Percentiles rank a stretch among this genome's conserved stretches.
Evolutionary conservation across 2,888 invertebrate species (phyloP).

Genomic region (Mycogona germanica): DNA sequence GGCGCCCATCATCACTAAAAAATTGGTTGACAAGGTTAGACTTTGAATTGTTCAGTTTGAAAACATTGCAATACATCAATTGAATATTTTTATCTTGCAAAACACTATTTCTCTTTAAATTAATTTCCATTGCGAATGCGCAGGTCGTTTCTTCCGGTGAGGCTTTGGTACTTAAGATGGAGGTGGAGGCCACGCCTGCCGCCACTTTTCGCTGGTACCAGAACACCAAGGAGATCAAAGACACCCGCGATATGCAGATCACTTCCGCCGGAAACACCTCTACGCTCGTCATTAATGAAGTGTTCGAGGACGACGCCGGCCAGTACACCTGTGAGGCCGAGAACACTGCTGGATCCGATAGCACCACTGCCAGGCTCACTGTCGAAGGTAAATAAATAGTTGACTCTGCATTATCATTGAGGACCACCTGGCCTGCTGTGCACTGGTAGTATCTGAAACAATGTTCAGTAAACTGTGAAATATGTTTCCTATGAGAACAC

Average conservation of each 20-base stretch:
- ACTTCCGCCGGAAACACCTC: slow-evolving; percentile 63
- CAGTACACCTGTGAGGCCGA: slow-evolving; percentile 77
- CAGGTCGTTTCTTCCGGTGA: slow-evolving; percentile 56
- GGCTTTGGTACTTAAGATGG: slow-evolving; percentile 62
- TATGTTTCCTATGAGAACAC: no score
- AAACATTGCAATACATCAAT: no score
- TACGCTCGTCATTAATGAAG: slow-evolving; percentile 60
- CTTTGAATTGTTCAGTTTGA: slow-evolving; percentile 1
- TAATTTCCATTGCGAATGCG: no score
- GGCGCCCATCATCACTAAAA: slow-evolving; percentile 12
- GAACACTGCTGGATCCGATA: slow-evolving; percentile 77
- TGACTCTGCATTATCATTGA: no score
- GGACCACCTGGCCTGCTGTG: no score
- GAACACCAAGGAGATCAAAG: slow-evolving; percentile 55
- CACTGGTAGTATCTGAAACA: no score
- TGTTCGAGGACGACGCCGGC: slow-evolving; percentile 54
- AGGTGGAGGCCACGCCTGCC: slow-evolving; percentile 59
- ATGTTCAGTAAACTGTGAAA: no score
- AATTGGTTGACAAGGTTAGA: slow-evolving; percentile 15
- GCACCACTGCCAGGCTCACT: slow-evolving; percentile 55
- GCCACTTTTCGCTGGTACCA: slow-evolving; percentile 82
- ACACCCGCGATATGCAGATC: slow-evolving; percentile 51
- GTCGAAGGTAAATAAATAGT: slow-evolving; percentile 23
- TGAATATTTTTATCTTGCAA: not conserved
- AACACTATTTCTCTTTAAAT: no score